Percentiles rank a stretch among this genome's conserved stretches.
These are phyloP conservation scores for Sphenodon punctatus DNA, from an alignment of 2,797 vertebrate genomes.

Conservation along the genomic window DNA sequence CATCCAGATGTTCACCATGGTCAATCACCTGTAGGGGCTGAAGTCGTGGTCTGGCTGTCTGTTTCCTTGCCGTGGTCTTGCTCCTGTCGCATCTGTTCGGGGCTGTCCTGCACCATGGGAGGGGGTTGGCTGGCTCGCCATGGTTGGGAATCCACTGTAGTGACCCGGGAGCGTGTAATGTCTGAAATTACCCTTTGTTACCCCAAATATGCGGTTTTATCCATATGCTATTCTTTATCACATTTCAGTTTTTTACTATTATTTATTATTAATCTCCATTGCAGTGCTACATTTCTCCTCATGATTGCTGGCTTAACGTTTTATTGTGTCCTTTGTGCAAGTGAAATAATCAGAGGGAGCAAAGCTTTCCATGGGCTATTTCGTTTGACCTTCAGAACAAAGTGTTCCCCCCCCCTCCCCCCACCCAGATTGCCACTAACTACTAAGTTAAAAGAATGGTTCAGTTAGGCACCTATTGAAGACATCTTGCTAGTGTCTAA, in stretches of 20 bases:
- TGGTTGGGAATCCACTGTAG: too few species aligned
- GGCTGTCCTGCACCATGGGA: too few species aligned
- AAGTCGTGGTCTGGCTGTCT: too few species aligned
- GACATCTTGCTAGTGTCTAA: too few species aligned
- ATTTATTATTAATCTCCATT: background rate
- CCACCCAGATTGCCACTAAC: background rate
- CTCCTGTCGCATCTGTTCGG: too few species aligned
- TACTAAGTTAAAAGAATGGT: background rate
- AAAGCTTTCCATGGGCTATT: background rate
- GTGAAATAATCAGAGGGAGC: background rate
- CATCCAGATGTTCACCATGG: too few species aligned
- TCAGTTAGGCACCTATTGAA: too few species aligned
- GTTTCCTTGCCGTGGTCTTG: too few species aligned
- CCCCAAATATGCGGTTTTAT: background rate
- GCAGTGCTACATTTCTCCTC: background rate
- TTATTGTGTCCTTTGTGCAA: fast-evolving
- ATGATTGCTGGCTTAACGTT: background rate
- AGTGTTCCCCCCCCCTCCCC: fast-evolving
- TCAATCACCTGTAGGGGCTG: too few species aligned
- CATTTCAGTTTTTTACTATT: background rate
- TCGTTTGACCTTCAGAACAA: background rate
- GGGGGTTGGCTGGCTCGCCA: too few species aligned
- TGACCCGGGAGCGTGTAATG: too few species aligned
- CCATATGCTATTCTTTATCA: background rate
- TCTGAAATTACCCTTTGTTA: too few species aligned